Conservation (phyloP, 2,113 vertebrate species). For the Corvus moneduloides region DNA sequence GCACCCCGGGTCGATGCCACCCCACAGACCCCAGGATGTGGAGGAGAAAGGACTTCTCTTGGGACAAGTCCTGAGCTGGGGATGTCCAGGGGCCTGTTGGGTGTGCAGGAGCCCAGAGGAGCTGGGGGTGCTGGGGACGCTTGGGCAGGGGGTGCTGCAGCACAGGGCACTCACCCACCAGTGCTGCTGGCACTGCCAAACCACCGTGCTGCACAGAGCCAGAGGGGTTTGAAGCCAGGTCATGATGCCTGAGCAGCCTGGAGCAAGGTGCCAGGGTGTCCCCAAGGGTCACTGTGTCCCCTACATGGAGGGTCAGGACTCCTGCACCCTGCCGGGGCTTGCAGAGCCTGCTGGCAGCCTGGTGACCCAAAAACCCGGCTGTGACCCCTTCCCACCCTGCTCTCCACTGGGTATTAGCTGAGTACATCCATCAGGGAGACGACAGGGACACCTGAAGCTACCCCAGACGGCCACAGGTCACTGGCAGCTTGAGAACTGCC, state of each 20-base stretch:
- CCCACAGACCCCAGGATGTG: too few species aligned
- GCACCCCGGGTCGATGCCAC: background rate
- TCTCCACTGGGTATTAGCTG: background rate
- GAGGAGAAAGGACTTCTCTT: background rate
- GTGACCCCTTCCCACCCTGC: background rate
- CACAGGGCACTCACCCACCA: background rate
- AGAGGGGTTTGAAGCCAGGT: background rate
- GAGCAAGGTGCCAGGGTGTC: background rate
- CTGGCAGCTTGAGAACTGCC: background rate
- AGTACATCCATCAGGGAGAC: background rate
- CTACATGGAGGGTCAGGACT: background rate
- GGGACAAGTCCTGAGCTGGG: background rate
- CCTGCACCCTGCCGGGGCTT: background rate
- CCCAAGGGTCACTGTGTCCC: background rate
- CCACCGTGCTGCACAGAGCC: background rate
- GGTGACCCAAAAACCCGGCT: fast-evolving
- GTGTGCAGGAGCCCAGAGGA: background rate
- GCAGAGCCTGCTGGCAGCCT: background rate
- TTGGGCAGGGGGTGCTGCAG: background rate
- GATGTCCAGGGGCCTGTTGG: background rate
- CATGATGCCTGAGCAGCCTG: background rate
- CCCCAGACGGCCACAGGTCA: fast-evolving
- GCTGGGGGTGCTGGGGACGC: background rate
- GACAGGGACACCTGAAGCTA: background rate
- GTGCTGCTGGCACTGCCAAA: background rate